Evolutionary conservation across 2,888 invertebrate species (phyloP), one percentile per base, ranked within the genome.

Genomic region (Machimus rusticus): DNA sequence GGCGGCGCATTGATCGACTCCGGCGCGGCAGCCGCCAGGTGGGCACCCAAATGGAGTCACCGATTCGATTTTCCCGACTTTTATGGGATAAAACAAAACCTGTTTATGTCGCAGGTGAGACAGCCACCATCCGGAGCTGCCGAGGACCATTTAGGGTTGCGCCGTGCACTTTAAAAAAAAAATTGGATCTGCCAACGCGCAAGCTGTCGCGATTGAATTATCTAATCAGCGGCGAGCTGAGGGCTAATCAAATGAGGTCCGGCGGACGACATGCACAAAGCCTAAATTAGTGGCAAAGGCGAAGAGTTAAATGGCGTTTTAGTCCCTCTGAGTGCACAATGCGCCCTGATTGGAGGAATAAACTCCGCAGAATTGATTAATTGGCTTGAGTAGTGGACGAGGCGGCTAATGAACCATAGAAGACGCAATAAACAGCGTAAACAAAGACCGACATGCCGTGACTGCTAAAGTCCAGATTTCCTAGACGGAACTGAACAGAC

Each of bases 331-430:
- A n/a, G 82, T 66, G 34, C 51, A 57, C 82, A 82, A 82, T 57
- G 23, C 51, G 82, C 23, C 37, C 57, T 57, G 82, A 82, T 82
- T 82, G 57, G 37, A 66, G 82, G 82, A 82, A 57, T 66, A 66
- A 82, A 37, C 82, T 34, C 57, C 12, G n/a, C 34, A 82, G 82
- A 82, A 82, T 57, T 37, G 82, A 82, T 66, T 82, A 82, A 82
- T 82, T 82, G 82, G n/a, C 82, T 66, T 12, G 82, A 82, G 39
- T 19, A 57, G 82, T 31, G 37, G n/a, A 81, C 34, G 57, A 4
- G 43, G 14, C 82, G 82, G 57, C 39, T 82, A 57, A 82, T 82
- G 57, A 82, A 82, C 82, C 19, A 37, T 37, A 66, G 34, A 76
- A 34, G 23, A 19, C 6, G 5, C n/a, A 51, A n/a, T 51, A 23